These are phyloP conservation scores for Fratercula arctica DNA, from an alignment of 2,797 vertebrate genomes.

Conservation along the genomic window DNA sequence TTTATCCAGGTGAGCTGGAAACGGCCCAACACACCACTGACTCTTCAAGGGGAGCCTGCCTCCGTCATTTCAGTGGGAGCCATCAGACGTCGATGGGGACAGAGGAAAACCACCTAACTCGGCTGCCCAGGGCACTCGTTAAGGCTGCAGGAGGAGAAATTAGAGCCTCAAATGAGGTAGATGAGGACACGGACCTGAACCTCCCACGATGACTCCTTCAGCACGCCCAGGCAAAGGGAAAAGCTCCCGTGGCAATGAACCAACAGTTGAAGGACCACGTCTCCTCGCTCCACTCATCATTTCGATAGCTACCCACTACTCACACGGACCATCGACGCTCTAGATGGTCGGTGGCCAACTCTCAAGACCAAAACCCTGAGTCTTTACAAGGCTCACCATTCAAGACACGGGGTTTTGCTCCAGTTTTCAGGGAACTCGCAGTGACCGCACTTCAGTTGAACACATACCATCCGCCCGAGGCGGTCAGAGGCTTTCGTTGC, in stretches of 20 bases:
- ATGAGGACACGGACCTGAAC: background rate
- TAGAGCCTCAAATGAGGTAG: background rate
- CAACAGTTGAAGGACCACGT: fast-evolving
- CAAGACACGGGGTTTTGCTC: background rate
- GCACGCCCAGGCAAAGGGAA: background rate
- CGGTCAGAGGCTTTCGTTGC: background rate
- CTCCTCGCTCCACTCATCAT: background rate
- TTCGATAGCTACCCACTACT: background rate
- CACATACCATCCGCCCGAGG: background rate
- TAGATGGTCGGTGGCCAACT: background rate
- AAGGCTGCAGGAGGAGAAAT: background rate
- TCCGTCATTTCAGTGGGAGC: background rate
- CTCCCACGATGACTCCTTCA: background rate
- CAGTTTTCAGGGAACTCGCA: background rate
- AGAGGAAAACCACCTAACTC: background rate
- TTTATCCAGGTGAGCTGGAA: background rate
- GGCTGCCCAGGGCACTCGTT: background rate
- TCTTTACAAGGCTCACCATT: background rate
- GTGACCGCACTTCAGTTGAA: fast-evolving
- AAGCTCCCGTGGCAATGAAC: background rate
- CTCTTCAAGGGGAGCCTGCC: background rate
- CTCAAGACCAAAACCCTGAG: background rate
- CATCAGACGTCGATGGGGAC: background rate
- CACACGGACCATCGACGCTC: fast-evolving
- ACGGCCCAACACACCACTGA: background rate